Conservation (phyloP, 2,888 invertebrate genomes). For the Gastracanthus pulcherrimus region DNA sequence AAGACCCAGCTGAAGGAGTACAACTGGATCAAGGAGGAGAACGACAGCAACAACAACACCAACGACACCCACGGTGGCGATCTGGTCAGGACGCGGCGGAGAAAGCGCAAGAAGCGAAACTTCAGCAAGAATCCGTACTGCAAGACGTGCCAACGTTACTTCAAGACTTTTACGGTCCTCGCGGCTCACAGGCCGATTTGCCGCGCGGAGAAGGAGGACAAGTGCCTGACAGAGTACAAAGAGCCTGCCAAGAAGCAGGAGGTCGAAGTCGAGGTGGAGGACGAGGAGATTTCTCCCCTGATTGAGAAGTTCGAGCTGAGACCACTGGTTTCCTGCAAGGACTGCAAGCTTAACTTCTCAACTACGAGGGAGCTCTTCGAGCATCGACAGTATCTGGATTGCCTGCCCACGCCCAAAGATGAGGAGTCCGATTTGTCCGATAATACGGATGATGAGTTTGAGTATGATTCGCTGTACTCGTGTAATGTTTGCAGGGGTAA, state of each 20-base stretch:
- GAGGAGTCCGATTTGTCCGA: conserved; percentile 47
- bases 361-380: conserved; percentile 37
- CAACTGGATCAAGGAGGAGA: conserved; percentile 22
- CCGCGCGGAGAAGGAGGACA: neutral
- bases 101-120: neutral
- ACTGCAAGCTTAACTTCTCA: conserved; percentile 35
- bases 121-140: conserved; percentile 10
- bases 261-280: neutral
- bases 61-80: neutral
- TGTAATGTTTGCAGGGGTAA: conserved; percentile 56
- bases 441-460: conserved; percentile 52
- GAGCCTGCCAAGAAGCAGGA: neutral
- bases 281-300: neutral
- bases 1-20: conserved; percentile 45
- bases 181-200: neutral
- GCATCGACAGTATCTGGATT: conserved; percentile 43
- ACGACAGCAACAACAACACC: neutral
- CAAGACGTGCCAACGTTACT: neutral
- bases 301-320: conserved; percentile 10
- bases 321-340: conserved; percentile 43
- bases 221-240: neutral
- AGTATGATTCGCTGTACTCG: conserved; percentile 46
- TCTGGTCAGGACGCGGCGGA: neutral
- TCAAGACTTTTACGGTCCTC: neutral
- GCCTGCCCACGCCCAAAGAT: neutral